Base-by-base conservation (phyloP, 2,113 vertebrate species). In the Anarrhichthys ocellatus region DNA sequence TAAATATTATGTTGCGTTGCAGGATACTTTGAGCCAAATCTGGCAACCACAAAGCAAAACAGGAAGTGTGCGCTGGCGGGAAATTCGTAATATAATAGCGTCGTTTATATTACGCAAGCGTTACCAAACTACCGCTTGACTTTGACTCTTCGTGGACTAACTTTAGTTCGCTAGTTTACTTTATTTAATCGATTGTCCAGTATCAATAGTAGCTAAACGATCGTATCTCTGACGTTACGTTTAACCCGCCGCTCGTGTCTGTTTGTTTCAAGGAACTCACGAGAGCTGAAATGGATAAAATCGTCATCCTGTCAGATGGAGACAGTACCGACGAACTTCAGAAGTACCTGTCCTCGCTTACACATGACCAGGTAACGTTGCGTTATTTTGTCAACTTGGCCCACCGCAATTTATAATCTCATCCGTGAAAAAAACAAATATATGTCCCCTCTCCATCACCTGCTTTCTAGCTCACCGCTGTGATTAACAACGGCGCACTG, bases 401-500 rank as follows among this genome's bases (percentile, higher is more conserved):
- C 11, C 4, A n/a, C 6, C 20, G 24, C 15, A 34, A 5, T 1
- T 38, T 38, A 36, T 44, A 24, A 58, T 44, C 1, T 36, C 22
- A 22, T 7, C 13, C 1, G 1, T 29, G 27, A n/a, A 22, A 48
- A 38, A 48, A 24, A 22, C 44, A 64, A 52, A 80, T 1, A 32
- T 1, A 9, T 2, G 18, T 64, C 46, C 7, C 7, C 27, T 27
- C 0, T 78, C 48, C 29, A 0, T 52, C 14, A 1, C 67, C 18
- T 79, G 11, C 1, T 80, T 89, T 77, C 48, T 86, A 98, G 97
- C 83, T 98, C 48, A 91, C 83, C 3, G 58, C 85, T 0, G 81
- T 96, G 29, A 94, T 99, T 73, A 97, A 95, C 10, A 94, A 89
- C 24, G 94, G 95, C 34, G 96, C 97, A 2, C 87, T 99, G 71